Evolutionary conservation across 2,888 invertebrate genomes (phyloP).

Genomic region (Phrixothrix hirtus): DNA sequence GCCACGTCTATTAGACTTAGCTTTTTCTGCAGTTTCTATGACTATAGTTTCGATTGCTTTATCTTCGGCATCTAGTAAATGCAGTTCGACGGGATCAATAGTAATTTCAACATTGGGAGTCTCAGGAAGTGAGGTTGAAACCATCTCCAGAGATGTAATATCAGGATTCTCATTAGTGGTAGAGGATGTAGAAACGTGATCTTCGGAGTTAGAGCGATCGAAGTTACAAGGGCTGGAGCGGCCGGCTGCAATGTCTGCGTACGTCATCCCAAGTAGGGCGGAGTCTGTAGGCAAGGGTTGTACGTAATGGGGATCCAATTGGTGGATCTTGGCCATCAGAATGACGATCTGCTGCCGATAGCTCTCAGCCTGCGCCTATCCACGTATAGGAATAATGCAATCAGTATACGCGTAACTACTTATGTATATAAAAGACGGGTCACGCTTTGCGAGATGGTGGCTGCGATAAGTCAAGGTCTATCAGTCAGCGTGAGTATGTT

Average conservation of each 20-base stretch:
- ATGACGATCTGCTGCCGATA: slow-evolving; percentile 72
- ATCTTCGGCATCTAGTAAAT: slow-evolving; percentile 11
- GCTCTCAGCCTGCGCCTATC: slow-evolving; percentile 65
- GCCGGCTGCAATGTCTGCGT: slow-evolving; percentile 75
- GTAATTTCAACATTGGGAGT: slow-evolving; percentile 33
- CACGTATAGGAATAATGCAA: slow-evolving; percentile 44
- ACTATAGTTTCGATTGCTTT: slow-evolving; percentile 21
- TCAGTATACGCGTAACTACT: slow-evolving; percentile 37
- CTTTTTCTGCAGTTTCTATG: slow-evolving; percentile 39
- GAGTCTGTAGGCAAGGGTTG: slow-evolving; percentile 58
- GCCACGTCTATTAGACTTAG: slow-evolving; percentile 56
- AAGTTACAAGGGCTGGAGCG: slow-evolving; percentile 52
- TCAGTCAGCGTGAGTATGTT: slow-evolving; percentile 33
- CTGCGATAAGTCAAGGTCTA: slow-evolving; percentile 49
- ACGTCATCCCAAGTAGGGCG: slow-evolving; percentile 59
- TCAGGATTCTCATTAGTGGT: slow-evolving; percentile 15
- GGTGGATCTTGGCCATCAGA: slow-evolving; percentile 72
- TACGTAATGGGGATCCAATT: slow-evolving; percentile 75
- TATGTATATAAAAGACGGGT: slow-evolving; percentile 19
- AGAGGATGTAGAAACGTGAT: slow-evolving; percentile 29
- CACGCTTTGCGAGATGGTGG: slow-evolving; percentile 52
- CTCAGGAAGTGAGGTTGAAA: slow-evolving; percentile 36
- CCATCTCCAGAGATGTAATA: slow-evolving; percentile 27
- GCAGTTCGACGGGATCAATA: slow-evolving; percentile 19
- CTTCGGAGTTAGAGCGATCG: slow-evolving; percentile 29